Evolutionary conservation across 53 echinoderm and acorn worm genomes (phyloP).

Genomic region (Glandiceps talaboti): DNA sequence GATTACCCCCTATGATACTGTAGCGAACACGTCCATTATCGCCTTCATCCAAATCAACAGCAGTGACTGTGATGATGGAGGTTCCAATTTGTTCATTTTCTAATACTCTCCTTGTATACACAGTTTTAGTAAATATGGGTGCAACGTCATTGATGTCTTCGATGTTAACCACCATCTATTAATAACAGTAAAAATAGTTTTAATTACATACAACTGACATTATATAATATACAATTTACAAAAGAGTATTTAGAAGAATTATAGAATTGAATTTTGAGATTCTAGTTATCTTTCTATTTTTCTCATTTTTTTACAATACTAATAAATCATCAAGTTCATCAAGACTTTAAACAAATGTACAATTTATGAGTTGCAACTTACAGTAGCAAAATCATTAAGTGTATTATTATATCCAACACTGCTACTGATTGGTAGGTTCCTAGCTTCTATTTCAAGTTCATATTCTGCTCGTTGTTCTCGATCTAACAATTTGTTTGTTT

Average conservation of each 20-base stretch:
- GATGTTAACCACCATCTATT: constrained; percentile 60
- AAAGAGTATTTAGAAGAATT: too few species aligned
- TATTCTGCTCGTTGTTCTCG: neutral
- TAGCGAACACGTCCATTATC: constrained; percentile 54
- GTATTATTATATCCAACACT: neutral
- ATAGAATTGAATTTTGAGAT: too few species aligned
- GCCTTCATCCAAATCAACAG: constrained; percentile 46
- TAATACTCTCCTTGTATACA: constrained; percentile 32
- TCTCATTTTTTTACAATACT: too few species aligned
- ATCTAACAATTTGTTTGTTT: neutral
- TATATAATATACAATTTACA: too few species aligned
- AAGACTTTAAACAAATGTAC: too few species aligned
- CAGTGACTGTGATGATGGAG: constrained; percentile 40
- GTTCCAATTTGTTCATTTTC: constrained; percentile 40
- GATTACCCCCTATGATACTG: constrained; percentile 58
- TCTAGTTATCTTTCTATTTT: too few species aligned
- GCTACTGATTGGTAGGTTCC: neutral
- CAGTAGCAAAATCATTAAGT: neutral
- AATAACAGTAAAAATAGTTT: too few species aligned
- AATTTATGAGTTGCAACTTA: neutral
- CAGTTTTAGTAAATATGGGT: constrained; percentile 35
- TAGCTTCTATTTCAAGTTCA: neutral
- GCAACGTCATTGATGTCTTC: constrained; percentile 73
- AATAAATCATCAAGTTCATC: too few species aligned
- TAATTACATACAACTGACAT: too few species aligned